These are phyloP conservation scores for Hormiphora californensis DNA, from an alignment of 37 sponge, comb jelly and placozoan genomes.

Conservation along the genomic window DNA sequence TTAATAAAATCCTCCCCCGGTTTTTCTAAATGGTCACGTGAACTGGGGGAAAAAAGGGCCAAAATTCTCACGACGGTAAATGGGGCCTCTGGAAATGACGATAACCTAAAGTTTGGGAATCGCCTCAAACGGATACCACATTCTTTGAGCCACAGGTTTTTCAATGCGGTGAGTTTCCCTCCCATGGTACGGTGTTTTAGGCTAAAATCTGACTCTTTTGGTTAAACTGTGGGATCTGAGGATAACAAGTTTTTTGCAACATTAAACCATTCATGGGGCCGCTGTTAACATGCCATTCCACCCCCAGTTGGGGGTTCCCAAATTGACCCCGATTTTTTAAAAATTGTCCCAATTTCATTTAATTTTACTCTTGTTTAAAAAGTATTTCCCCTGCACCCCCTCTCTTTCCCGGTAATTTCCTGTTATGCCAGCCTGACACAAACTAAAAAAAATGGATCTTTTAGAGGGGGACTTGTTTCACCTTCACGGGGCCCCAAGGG, in stretches of 20 bases:
- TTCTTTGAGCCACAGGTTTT: constrained; percentile 82
- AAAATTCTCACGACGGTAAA: constrained; percentile 85
- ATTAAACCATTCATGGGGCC: constrained; percentile 79
- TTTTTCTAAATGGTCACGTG: constrained; percentile 76
- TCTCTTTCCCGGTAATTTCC: constrained; percentile 70
- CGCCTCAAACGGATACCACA: constrained; percentile 68
- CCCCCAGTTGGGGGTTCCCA: constrained; percentile 79
- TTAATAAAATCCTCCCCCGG: not conserved
- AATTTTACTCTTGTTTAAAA: no score
- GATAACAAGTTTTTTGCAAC: constrained; percentile 83
- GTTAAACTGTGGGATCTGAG: constrained; percentile 95
- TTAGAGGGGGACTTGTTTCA: constrained; percentile 86
- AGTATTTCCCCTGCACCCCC: not conserved
- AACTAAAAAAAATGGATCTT: constrained; percentile 87
- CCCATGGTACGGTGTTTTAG: constrained; percentile 90
- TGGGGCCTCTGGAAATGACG: constrained; percentile 84
- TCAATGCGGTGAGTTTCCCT: constrained; percentile 77
- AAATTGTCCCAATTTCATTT: no score
- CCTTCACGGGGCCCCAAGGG: constrained; percentile 91
- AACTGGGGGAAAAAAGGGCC: constrained; percentile 77
- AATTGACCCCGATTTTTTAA: not conserved
- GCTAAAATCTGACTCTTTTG: constrained; percentile 75
- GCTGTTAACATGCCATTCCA: constrained; percentile 77
- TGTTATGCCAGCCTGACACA: constrained; percentile 78
- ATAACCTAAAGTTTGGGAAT: constrained; percentile 88